Evolutionary conservation across 2,113 vertebrate genomes (phyloP), one percentile per base, ranked within the genome.

Genomic region (Pseudorhombus dupliciocellatus): DNA sequence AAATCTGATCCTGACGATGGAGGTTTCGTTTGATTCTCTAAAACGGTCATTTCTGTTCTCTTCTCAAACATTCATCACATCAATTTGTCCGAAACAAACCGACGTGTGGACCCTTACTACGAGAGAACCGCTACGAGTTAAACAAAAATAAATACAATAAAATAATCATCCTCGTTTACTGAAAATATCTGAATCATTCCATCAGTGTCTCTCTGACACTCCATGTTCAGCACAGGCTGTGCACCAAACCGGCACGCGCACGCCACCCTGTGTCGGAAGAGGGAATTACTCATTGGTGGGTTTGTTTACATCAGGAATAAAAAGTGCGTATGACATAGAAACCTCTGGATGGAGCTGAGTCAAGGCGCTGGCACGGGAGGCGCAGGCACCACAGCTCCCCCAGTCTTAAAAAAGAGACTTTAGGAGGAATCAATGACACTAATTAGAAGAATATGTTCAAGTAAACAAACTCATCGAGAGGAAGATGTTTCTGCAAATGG

Each of bases 221-320:
- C 58, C 14, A 26, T 64, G 44, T 11, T 61, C 22, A 42, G 42
- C 11, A 52, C 22, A 34, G 48, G 25, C 18, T 64, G 22, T 20
- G 20, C 10, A 12, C 1, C 10, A 50, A 30, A 4, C 12, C 40
- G 50, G 77, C 78, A 48, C 30, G 81, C 81, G 52, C 30, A 65
- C 82, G 85, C 80, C 92, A 62, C 60, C 88, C 11, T 25, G 83
- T 77, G 93, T 75, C 68, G 0, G 48, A 52, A 3, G 0, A 28
- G 20, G 18, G 73, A 40, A 72, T 20, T 77, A 72, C 82, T 31
- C 16, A 6, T 40, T 30, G 25, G 75, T 28, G 31, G 80, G 73
- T 90, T 93, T 94, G 93, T 94, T 94, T 93, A 94, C 92, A 92
- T 92, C 85, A 84, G 74, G 83, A 93, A 92, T 92, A 91, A 89